A percentile compares a stretch with the other conserved stretches of the same genome.
These are phyloP conservation scores for Dinomys branickii DNA, from an alignment of 2,113 vertebrate species.

Conservation along the genomic window DNA sequence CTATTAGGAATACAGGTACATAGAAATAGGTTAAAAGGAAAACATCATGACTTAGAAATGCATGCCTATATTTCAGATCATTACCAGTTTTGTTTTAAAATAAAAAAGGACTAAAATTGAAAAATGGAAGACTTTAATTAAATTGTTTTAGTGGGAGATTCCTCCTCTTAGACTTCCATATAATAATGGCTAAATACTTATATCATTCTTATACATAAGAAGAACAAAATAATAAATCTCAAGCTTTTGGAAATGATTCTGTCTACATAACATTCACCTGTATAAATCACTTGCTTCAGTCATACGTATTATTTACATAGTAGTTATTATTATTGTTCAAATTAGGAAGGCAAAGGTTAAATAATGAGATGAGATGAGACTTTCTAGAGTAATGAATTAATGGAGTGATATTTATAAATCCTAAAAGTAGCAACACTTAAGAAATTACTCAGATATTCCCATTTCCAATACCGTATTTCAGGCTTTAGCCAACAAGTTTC, in stretches of 20 bases:
- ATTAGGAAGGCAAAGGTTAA: not conserved
- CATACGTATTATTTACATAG: not conserved
- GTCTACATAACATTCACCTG: not conserved
- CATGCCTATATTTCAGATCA: not conserved
- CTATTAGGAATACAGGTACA: not conserved
- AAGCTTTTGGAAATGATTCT: not conserved
- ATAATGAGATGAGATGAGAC: not conserved
- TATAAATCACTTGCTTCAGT: not conserved
- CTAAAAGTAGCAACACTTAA: not conserved
- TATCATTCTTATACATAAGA: not conserved
- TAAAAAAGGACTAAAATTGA: not conserved
- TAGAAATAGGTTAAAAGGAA: not conserved
- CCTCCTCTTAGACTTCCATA: not conserved
- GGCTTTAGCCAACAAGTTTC: too few species aligned
- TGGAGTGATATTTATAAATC: not conserved
- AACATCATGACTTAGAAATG: not conserved
- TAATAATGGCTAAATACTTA: not conserved
- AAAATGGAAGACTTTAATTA: not conserved
- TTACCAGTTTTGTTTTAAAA: not conserved
- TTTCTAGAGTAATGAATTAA: not conserved
- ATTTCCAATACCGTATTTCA: not conserved
- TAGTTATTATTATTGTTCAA: not conserved
- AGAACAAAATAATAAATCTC: not conserved
- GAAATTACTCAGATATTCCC: not conserved
- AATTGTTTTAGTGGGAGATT: not conserved